Evolutionary conservation across 2,888 invertebrate genomes (phyloP).

Genomic region (Belgica antarctica): DNA sequence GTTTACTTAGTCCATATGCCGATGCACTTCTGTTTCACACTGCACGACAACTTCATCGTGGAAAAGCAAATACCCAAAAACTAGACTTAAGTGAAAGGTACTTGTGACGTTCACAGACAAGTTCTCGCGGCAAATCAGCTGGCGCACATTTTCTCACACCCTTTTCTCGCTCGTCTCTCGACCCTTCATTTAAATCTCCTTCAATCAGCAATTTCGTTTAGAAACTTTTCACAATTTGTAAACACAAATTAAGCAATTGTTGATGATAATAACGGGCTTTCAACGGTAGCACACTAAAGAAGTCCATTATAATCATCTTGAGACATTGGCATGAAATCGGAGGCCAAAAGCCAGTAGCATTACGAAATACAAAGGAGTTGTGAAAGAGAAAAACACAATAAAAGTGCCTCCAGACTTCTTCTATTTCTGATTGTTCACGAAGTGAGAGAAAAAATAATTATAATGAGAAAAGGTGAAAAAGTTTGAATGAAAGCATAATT

Average conservation of each 20-base stretch:
- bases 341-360: conserved; percentile 42
- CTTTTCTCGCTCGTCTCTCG: conserved; percentile 8
- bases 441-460: conserved; percentile 18
- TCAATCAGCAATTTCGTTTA: conserved; percentile 11
- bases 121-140: not conserved
- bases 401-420: conserved; percentile 40
- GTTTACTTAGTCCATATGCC: not conserved
- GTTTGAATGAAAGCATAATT: conserved; percentile 40
- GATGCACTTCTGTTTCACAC: not conserved
- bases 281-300: conserved; percentile 34
- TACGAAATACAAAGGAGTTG: conserved; percentile 25
- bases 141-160: conserved; percentile 28
- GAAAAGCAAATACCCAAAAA: conserved; percentile 34
- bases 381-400: conserved; percentile 33
- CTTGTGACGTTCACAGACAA: conserved; percentile 24
- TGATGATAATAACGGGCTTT: conserved; percentile 38
- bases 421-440: conserved; percentile 25
- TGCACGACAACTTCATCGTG: conserved; percentile 15
- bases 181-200: conserved; percentile 4
- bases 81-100: conserved; percentile 27
- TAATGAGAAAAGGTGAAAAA: conserved; percentile 19
- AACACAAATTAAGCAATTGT: conserved; percentile 42
- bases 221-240: conserved; percentile 18
- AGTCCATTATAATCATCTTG: conserved; percentile 41
- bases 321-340: conserved; percentile 38